Percentiles rank a stretch among this genome's conserved stretches.
Conservation (phyloP, 2,113 vertebrate species). For the Meles meles region DNA sequence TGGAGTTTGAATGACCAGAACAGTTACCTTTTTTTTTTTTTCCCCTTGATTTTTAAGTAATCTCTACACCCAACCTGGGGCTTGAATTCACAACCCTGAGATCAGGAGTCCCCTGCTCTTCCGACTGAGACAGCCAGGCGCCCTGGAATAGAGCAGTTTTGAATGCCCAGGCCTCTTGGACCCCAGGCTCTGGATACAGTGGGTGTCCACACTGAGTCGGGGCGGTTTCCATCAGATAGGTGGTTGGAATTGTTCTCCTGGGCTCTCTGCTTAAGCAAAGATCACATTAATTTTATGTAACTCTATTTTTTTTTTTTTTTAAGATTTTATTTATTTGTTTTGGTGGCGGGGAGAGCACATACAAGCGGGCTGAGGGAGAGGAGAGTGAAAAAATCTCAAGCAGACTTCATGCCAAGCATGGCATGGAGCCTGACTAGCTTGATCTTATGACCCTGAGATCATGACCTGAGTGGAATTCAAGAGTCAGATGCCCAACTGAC, state of each 20-base stretch:
- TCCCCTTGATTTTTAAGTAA: neutral
- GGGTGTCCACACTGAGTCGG: neutral
- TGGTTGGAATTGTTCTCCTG: neutral
- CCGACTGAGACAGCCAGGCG: neutral
- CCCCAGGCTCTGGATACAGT: neutral
- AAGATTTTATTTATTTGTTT: neutral
- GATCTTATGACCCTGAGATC: neutral
- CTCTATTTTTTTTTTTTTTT: neutral
- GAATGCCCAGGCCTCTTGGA: neutral
- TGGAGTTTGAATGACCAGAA: neutral
- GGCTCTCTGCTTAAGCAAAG: neutral
- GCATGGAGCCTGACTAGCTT: neutral
- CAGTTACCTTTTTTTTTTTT: neutral
- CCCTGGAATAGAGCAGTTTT: neutral
- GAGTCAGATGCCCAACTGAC: neutral
- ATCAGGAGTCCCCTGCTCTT: neutral
- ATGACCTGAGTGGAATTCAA: neutral
- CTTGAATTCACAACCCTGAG: neutral
- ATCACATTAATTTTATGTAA: neutral
- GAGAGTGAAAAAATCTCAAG: neutral
- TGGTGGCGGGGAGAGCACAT: neutral
- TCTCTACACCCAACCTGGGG: neutral
- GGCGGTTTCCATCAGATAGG: neutral
- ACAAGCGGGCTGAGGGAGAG: neutral
- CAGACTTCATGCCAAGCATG: neutral